Evolutionary conservation across 2,797 vertebrate genomes (phyloP), one percentile per base, ranked within the genome.

Genomic region (Mus caroli): DNA sequence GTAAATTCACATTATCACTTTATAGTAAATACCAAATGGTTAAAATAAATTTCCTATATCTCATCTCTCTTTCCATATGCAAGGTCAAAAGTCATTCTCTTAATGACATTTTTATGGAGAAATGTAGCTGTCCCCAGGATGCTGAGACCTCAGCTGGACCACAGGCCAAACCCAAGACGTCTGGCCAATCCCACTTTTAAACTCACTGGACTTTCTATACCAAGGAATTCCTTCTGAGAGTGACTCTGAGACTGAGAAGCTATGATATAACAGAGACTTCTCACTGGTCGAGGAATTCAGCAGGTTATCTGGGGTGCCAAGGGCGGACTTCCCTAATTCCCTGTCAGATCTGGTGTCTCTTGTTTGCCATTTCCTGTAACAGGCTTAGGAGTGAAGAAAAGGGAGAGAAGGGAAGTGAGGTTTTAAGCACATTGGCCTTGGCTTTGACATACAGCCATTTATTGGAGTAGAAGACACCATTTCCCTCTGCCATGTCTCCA

Each of bases 241-340:
- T 50, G 6, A 93, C 56, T 69, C 96, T 95, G 50, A 37, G 52
- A 85, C 46, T 73, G 52, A 92, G 26, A 90, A 83, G 46, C 56
- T 43, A 19, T 17, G 52, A 20, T 46, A 28, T 82, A 76, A 62
- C 75, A 79, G 77, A 52, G 64, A 58, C 15, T 76, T 86, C 24
- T 43, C 79, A 79, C 37, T 58, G 15, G 6, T 14, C 40, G 34
- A 54, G 58, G 83, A 77, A 73, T 77, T 71, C 17, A 34, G 64
- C 54, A 43, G 52, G 28, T 93, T 87, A 92, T 92, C 58, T 9
- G 46, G 46, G 73, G 64, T 2, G 43, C 11, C 19, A 37, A 67
- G 2, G 80, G n/a, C 87, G 71, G 75, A 82, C 75, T 37, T 46
- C 13, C 14, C 67, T 52, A 34, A 64, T 28, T 83, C 24, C 40